phyloP scores from a whole-genome alignment of 2,888 invertebrate species.

The Camponotus fellah region DNA sequence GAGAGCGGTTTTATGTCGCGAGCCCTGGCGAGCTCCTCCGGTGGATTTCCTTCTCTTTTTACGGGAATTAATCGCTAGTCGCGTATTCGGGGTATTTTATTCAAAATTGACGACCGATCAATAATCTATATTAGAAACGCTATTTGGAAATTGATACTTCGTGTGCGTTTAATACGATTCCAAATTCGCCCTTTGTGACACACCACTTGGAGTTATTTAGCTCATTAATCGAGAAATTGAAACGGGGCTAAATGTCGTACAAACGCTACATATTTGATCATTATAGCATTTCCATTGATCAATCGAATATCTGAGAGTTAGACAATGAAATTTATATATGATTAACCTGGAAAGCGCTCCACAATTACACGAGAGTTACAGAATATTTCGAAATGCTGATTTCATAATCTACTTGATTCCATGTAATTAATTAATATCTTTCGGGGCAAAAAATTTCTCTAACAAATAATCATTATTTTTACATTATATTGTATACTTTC shows the following conservation, averaged over 20 bases:
- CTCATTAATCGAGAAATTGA: conserved; percentile 5
- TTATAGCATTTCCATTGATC: conserved; percentile 20
- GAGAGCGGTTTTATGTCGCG: background rate
- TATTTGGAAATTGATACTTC: background rate
- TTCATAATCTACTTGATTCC: background rate
- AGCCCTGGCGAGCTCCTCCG: background rate
- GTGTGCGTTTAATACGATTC: background rate
- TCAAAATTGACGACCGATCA: background rate
- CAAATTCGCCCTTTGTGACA: conserved; percentile 24
- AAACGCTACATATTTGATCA: conserved; percentile 26
- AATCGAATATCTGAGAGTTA: background rate
- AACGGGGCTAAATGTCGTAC: background rate
- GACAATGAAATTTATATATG: conserved; percentile 16
- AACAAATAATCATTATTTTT: conserved; percentile 7
- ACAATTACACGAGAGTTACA: background rate
- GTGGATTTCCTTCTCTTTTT: too few species aligned
- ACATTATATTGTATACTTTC: background rate
- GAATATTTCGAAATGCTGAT: background rate
- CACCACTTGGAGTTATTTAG: conserved; percentile 21
- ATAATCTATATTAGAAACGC: background rate
- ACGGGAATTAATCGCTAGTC: too few species aligned
- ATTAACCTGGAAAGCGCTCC: background rate
- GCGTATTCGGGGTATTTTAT: background rate
- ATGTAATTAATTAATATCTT: background rate
- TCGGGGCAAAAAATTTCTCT: background rate